Evolutionary conservation across 1,140 invertebrate genomes (phyloP).

Genomic region (Caenorhabditis brenneri): DNA sequence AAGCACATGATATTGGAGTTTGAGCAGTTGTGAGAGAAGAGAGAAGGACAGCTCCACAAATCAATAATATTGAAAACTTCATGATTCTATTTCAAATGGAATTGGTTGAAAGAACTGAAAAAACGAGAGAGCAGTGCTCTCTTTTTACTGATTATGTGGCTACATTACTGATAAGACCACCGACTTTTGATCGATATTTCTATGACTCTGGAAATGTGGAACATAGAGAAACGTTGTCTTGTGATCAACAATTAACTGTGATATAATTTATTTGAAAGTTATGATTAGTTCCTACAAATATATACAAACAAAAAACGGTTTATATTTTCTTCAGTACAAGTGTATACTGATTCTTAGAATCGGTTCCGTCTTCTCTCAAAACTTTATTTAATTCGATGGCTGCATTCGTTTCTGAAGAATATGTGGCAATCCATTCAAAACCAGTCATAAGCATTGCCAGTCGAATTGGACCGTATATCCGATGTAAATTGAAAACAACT

Average conservation of each 20-base stretch:
- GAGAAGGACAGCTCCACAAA: background rate
- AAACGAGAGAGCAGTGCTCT: conserved; percentile 5
- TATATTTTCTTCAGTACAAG: background rate
- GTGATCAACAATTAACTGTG: no score
- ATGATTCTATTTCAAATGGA: background rate
- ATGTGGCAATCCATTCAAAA: background rate
- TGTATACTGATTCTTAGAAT: background rate
- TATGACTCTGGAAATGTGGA: no score
- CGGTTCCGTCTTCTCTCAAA: background rate
- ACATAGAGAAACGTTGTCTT: no score
- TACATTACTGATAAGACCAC: background rate
- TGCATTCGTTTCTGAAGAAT: background rate
- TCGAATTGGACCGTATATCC: conserved; percentile 22
- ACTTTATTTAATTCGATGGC: background rate
- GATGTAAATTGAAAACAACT: conserved; percentile 3
- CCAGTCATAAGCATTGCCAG: conserved; percentile 13
- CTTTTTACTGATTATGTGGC: background rate
- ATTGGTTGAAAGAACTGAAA: background rate
- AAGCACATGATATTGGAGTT: conserved; percentile 1
- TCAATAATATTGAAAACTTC: background rate
- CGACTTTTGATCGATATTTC: no score
- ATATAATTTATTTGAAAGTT: no score
- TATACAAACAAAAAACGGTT: background rate
- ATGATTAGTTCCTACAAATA: background rate
- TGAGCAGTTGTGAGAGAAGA: background rate